Conservation (phyloP, 1,140 invertebrate genomes). For the Eumeta japonica region DNA sequence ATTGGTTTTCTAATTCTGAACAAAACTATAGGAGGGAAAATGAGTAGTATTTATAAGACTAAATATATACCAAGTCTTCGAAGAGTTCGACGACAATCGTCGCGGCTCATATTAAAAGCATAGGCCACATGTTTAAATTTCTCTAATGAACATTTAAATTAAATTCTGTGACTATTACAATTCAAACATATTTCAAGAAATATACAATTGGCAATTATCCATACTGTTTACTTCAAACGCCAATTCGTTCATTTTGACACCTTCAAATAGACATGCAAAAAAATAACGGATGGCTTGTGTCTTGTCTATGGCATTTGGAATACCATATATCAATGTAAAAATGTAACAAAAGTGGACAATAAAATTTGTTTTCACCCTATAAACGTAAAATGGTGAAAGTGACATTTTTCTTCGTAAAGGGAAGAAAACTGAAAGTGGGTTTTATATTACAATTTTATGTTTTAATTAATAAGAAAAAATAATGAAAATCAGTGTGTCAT, state of each 20-base stretch:
- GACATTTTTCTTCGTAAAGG: neutral
- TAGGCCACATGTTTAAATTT: slow-evolving; percentile 49
- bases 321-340: slow-evolving; percentile 5
- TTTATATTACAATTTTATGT: neutral
- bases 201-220: slow-evolving; percentile 54
- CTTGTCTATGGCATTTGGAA: slow-evolving; percentile 29
- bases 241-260: slow-evolving; percentile 57
- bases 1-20: neutral
- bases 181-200: slow-evolving; percentile 53
- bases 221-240: slow-evolving; percentile 60
- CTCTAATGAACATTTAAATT: slow-evolving; percentile 31
- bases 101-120: slow-evolving; percentile 59
- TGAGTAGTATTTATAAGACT: slow-evolving; percentile 52
- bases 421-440: neutral
- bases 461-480: neutral
- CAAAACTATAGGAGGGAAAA: slow-evolving; percentile 53
- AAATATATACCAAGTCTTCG: slow-evolving; percentile 74
- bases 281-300: slow-evolving; percentile 37
- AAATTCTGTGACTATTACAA: slow-evolving; percentile 39
- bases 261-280: slow-evolving; percentile 35
- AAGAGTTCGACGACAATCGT: slow-evolving; percentile 83
- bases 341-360: neutral
- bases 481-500: too few relatives aligned
- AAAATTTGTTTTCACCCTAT: neutral
- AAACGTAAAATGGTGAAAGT: neutral